phyloP scores from a whole-genome alignment of 2,797 vertebrate species.

The Choloepus didactylus region DNA sequence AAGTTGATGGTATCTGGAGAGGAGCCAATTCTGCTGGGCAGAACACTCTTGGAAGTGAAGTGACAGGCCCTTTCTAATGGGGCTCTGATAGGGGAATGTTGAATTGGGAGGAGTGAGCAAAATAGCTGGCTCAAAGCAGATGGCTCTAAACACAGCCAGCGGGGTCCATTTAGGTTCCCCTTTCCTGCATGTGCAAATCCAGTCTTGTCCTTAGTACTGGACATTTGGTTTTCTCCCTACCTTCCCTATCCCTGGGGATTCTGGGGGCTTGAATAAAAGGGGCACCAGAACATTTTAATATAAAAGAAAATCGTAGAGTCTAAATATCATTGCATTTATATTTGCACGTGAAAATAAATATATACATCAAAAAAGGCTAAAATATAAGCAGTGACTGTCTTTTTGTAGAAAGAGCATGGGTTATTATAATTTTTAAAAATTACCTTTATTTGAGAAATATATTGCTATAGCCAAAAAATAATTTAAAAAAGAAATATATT shows the following conservation, averaged over 20 bases:
- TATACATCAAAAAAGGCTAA: not conserved
- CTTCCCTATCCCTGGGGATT: no score
- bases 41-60: slow-evolving; percentile 5
- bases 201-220: not conserved
- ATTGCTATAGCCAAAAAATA: slow-evolving; percentile 10
- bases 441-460: slow-evolving; percentile 27
- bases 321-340: not conserved
- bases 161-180: not conserved
- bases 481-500: slow-evolving; percentile 20
- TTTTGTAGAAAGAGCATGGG: not conserved
- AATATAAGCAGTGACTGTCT: not conserved
- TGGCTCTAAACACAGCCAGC: not conserved
- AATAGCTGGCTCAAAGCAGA: not conserved
- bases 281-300: not conserved
- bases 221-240: not conserved
- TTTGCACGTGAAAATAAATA: not conserved
- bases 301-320: not conserved
- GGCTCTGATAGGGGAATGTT: not conserved
- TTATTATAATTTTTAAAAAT: slow-evolving; percentile 9
- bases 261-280: not conserved
- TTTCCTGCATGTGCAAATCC: not conserved
- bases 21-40: not conserved
- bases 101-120: not conserved
- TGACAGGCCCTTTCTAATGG: slow-evolving; percentile 14
- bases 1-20: slow-evolving; percentile 34